Percentiles rank a stretch among this genome's conserved stretches.
Evolutionary conservation across 92 coral and sea anemone genomes (phyloP).

Genomic region (Heliopora coerulea): DNA sequence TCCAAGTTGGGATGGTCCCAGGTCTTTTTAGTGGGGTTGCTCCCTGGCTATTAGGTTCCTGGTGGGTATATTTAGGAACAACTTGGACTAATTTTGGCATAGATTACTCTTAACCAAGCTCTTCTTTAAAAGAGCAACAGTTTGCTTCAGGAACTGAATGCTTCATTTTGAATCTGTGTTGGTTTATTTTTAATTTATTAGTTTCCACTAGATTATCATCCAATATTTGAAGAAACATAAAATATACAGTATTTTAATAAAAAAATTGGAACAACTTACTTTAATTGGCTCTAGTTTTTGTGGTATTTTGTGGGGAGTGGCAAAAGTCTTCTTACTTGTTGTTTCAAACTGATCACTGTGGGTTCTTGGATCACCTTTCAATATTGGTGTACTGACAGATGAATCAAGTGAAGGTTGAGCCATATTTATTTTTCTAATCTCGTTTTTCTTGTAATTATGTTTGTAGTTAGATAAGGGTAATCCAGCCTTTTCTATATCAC

Average conservation of each 20-base stretch:
- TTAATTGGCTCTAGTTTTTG: constrained; percentile 67
- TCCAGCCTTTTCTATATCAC: constrained; percentile 88
- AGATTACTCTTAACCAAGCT: no score
- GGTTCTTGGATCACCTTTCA: constrained; percentile 84
- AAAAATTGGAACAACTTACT: constrained; percentile 42
- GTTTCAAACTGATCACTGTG: constrained; percentile 77
- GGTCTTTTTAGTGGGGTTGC: no score
- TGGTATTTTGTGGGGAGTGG: constrained; percentile 62
- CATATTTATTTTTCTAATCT: constrained; percentile 55
- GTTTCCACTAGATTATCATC: no score
- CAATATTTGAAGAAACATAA: no score
- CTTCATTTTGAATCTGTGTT: no score
- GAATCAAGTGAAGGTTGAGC: constrained; percentile 51
- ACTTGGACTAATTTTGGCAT: no score
- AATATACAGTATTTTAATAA: constrained; percentile 28
- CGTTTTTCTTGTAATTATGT: constrained; percentile 74
- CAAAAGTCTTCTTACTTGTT: constrained; percentile 78
- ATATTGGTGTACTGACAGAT: constrained; percentile 64
- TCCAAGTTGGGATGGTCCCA: no score
- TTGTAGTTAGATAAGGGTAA: constrained; percentile 92
- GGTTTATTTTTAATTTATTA: no score
- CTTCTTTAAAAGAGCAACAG: no score
- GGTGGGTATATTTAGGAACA: no score
- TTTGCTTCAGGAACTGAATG: no score
- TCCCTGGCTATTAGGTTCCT: no score